Evolutionary conservation across 2,888 invertebrate genomes (phyloP), one percentile per base, ranked within the genome.

Genomic region (Iphiclides podalirius): DNA sequence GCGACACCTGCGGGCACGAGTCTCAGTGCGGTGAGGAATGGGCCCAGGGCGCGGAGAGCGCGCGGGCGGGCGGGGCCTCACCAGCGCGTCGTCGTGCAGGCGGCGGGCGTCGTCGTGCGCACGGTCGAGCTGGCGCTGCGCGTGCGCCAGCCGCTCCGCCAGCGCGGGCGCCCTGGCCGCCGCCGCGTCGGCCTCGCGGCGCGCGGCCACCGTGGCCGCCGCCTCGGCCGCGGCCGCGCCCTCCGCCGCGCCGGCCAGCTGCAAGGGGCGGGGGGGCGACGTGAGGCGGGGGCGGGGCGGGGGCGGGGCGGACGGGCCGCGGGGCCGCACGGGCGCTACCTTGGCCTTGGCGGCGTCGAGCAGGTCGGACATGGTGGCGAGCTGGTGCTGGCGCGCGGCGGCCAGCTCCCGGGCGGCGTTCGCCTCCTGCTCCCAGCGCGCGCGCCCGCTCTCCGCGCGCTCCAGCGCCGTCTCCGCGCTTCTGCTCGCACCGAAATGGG

Each of bases 331-430:
- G n/a, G n/a, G n/a, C n/a, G n/a, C n/a, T 61, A 92, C 92, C 90
- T 97, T 96, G 2, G 94, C 93, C 65, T 95, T 92, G 4, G 96
- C 96, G 73, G 94, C 95, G 55, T 96, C 96, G 12, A 97, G 83
- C 50, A 96, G 81, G 42, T 94, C 94, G 12, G 92, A 92, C 56
- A 96, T 86, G 38, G 95, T 91, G 62, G 93, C 92, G 39, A 96
- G 91, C 83, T 97, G 97, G 58, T 96, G 95, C 66, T 93, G 93
- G 15, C 94, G 90, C 52, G 94, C 93, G 1, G 93, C 93, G 23
- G 93, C 91, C 56, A 94, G 91, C 67, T 96, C 96, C 58, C 93
- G 92, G 43, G 94, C 92, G 52, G 91, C 89, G 7, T 91, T 90
- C 53, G 95, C 82, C 62, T 96, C 94, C 28, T 91, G 90, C 63